Evolutionary conservation across 2,888 invertebrate species (phyloP), one percentile per base, ranked within the genome.

Genomic region (Crossocerus cetratus): DNA sequence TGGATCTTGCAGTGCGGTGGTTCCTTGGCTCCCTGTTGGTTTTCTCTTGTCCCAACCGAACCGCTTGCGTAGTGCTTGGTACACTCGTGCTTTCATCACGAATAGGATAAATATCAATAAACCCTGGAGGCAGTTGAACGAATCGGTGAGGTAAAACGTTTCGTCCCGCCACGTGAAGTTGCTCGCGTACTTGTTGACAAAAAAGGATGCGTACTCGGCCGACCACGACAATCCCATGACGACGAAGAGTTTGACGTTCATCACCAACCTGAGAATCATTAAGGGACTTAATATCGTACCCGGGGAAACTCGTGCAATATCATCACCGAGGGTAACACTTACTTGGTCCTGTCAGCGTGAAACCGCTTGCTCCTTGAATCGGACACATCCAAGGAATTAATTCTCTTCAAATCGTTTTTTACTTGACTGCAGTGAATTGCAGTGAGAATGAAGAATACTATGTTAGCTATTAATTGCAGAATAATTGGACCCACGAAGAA

Each of bases 141-240:
- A 92, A 87, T 96, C 95, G 45, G 94, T 91, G 11, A 93, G 88
- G 76, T 92, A 91, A 66, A 88, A 84, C 0, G 86, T 42, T 42
- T 81, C 71, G 0, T 75, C 57, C 0, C 77, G 64, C 87, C 89
- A 90, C 0, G 63, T 0, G 2, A 83, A 64, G 8, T 77, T 32
- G 0, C 69, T 23, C 18, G 74, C 63, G 58, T 82, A 83, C n/a
- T 74, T 57, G 18, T 80, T 70, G 14, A 84, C 4, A 4, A 77
- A 60, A 8, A 69, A 73, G 0, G 81, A 74, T 3, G 75, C 88
- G 86, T 88, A 89, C 91, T 92, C 82, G 92, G 89, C 90, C 2
- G 93, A 90, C 94, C 95, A 96, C 0, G 94, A 93, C 0, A 95
- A 93, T 0, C 96, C 96, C 96, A 96, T 96, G 57, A 96, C 95